Evolutionary conservation across 2,888 invertebrate genomes (phyloP).

Genomic region (Branchinecta sandiegonensis): DNA sequence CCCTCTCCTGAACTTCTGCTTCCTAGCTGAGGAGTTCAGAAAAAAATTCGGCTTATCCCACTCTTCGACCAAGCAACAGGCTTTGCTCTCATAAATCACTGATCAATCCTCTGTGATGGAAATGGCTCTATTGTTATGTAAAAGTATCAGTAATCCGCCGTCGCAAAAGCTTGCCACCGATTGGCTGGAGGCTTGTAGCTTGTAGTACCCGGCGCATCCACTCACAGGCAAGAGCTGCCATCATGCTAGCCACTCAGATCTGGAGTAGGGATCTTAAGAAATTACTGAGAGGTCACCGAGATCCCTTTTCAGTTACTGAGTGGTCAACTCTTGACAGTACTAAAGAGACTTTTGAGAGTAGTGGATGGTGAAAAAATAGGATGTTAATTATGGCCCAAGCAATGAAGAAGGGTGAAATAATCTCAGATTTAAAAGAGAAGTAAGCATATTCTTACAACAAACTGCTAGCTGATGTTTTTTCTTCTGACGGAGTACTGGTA

Average conservation of each 20-base stretch:
- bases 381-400: neutral
- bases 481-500: too few relatives aligned
- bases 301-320: slow-evolving; percentile 13
- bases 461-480: too few relatives aligned
- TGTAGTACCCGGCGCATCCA: neutral
- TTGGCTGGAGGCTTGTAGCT: slow-evolving; percentile 6
- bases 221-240: neutral
- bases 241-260: slow-evolving; percentile 10
- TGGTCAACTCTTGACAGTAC: neutral
- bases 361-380: neutral
- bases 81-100: slow-evolving; percentile 13
- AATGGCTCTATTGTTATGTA: slow-evolving; percentile 8
- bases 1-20: too few relatives aligned
- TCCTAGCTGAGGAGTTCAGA: neutral
- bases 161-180: neutral
- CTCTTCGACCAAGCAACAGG: slow-evolving; percentile 13
- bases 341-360: neutral
- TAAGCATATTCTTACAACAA: too few relatives aligned
- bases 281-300: neutral
- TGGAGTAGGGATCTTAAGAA: neutral
- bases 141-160: slow-evolving; percentile 15
- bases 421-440: neutral
- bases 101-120: slow-evolving; percentile 12
- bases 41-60: neutral
- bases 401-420: neutral